Evolutionary conservation across 2,113 vertebrate species (phyloP).

Genomic region (Megaceryle torquata): DNA sequence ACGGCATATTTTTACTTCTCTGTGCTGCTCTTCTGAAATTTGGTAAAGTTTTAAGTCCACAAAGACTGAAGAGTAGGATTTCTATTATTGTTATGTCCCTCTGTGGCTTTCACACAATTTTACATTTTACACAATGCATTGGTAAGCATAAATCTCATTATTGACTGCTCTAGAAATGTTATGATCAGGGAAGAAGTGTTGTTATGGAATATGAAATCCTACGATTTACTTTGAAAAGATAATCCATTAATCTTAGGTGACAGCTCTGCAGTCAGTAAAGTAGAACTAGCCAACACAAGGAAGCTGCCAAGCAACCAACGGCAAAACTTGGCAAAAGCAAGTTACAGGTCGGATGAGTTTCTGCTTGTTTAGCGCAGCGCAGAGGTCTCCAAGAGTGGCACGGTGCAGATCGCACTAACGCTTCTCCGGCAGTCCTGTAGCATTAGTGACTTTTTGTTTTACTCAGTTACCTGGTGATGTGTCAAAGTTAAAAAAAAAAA

Average conservation of each 20-base stretch:
- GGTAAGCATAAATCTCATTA: not conserved
- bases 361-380: not conserved
- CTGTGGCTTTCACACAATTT: not conserved
- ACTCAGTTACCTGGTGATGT: not conserved
- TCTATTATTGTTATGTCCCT: not conserved
- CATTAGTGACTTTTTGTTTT: not conserved
- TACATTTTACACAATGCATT: not conserved
- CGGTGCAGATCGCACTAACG: not conserved
- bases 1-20: not conserved
- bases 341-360: not conserved
- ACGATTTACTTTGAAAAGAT: not conserved
- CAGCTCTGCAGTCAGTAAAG: not conserved
- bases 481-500: not conserved
- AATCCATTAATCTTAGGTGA: not conserved
- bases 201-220: not conserved
- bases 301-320: not conserved
- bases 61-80: not conserved
- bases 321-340: constrained; percentile 8
- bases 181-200: not conserved
- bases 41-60: not conserved
- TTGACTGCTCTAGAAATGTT: not conserved
- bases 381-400: not conserved
- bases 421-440: not conserved
- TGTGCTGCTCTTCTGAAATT: not conserved
- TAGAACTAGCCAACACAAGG: not conserved